Evolutionary conservation across 2,888 invertebrate genomes (phyloP).

Genomic region (Prosopocoilus inquinatus): DNA sequence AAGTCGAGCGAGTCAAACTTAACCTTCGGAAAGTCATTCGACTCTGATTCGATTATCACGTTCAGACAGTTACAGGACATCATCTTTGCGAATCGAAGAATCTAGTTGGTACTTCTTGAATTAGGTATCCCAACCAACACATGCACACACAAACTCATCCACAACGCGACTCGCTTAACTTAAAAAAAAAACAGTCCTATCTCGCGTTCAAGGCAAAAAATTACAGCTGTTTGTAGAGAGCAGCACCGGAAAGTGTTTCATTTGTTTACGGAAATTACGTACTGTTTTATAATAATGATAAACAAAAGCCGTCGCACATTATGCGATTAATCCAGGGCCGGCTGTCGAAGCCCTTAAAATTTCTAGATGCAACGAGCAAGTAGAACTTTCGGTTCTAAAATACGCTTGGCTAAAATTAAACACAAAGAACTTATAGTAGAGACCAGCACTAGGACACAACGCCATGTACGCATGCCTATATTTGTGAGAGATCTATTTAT

Average conservation of each 20-base stretch:
- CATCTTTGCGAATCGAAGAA: slow-evolving; percentile 44
- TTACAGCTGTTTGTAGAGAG: slow-evolving; percentile 27
- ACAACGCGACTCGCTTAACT: not conserved
- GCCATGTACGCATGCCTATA: slow-evolving; percentile 1
- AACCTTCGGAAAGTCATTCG: slow-evolving; percentile 56
- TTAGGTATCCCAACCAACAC: no score
- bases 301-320: no score
- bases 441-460: not conserved
- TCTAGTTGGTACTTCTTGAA: slow-evolving; percentile 8
- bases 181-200: not conserved
- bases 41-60: slow-evolving; percentile 63
- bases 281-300: not conserved
- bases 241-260: slow-evolving; percentile 9
- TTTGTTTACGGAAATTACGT: slow-evolving; percentile 3
- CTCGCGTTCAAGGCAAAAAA: slow-evolving; percentile 19
- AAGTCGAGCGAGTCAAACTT: slow-evolving; percentile 59
- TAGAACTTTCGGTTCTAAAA: not conserved
- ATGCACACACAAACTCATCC: no score
- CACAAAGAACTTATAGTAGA: slow-evolving; percentile 3
- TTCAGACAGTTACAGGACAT: slow-evolving; percentile 77
- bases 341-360: no score
- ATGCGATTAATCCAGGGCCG: no score
- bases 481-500: slow-evolving; percentile 3
- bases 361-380: no score
- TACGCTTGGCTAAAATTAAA: not conserved